Percentiles rank a stretch among this genome's conserved stretches.
These are phyloP conservation scores for Holothuria scabra DNA, from an alignment of 53 echinoderm and acorn worm species.

Conservation along the genomic window DNA sequence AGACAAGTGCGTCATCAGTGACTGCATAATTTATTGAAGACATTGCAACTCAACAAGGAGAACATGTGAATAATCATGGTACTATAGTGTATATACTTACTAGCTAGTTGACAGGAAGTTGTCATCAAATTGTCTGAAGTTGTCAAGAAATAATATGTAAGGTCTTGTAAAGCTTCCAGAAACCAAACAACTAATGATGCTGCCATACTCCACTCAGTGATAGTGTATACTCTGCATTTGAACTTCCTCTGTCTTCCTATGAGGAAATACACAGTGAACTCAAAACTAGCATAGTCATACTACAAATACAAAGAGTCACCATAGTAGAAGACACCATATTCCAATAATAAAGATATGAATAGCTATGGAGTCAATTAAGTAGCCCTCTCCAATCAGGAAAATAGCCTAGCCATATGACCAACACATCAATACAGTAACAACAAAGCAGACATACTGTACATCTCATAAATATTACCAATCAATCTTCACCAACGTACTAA, in stretches of 20 bases:
- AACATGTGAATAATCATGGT: background rate
- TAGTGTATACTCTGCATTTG: background rate
- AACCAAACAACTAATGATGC: conserved; percentile 16
- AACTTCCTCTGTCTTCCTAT: conserved; percentile 15
- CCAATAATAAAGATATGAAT: no score
- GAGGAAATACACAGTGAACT: conserved; percentile 15
- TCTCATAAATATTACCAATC: no score
- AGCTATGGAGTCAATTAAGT: no score
- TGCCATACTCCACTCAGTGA: conserved; percentile 2
- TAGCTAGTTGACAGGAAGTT: background rate
- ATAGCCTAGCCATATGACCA: no score
- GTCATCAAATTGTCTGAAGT: background rate
- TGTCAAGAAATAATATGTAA: conserved; percentile 4
- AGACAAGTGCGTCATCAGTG: conserved; percentile 23
- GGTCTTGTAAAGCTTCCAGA: conserved; percentile 11
- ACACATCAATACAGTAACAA: no score
- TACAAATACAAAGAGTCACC: no score
- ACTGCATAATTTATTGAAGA: conserved; percentile 33
- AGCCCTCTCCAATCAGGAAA: no score
- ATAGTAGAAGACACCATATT: no score
- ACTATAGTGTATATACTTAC: background rate
- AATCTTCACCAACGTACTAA: no score
- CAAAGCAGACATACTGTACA: no score
- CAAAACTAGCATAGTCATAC: conserved; percentile 17
- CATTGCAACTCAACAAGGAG: background rate